Percentiles rank a stretch among this genome's conserved stretches.
Evolutionary conservation across 1,140 invertebrate species (phyloP).

Genomic region (Rhopalosiphum maidis): DNA sequence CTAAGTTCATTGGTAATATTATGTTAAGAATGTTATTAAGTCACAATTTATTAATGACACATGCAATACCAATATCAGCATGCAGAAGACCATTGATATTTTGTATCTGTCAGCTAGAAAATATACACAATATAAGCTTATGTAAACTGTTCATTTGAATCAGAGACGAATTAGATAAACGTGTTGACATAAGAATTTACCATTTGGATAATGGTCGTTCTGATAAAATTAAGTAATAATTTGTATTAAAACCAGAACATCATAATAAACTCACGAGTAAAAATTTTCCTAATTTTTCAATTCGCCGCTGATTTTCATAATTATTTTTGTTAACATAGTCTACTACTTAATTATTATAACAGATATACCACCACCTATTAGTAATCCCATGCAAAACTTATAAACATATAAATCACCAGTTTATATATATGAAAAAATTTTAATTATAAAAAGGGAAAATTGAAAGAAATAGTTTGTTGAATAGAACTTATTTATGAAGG

Average conservation of each 20-base stretch:
- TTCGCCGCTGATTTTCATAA: not conserved
- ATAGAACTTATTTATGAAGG: slow-evolving; percentile 29
- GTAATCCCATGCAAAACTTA: not conserved
- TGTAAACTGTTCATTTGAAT: not conserved
- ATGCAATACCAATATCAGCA: slow-evolving; percentile 54
- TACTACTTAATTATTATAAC: slow-evolving; percentile 14
- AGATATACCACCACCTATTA: slow-evolving; percentile 17
- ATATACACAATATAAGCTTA: slow-evolving; percentile 32
- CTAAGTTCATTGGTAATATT: not conserved
- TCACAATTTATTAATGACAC: slow-evolving; percentile 35
- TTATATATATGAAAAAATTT: not conserved
- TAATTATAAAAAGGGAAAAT: not conserved
- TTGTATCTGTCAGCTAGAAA: slow-evolving; percentile 55
- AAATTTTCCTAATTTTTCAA: not conserved
- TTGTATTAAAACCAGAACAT: not conserved
- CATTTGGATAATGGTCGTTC: not conserved
- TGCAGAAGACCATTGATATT: slow-evolving; percentile 42
- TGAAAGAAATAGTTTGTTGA: not conserved
- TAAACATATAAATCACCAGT: not conserved
- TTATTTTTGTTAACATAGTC: not conserved
- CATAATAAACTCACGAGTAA: not conserved
- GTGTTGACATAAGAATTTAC: not conserved
- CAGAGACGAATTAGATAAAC: not conserved
- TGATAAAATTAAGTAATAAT: not conserved
- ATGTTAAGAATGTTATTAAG: slow-evolving; percentile 10